Base-by-base conservation (phyloP, 2,888 invertebrate species). In the Panopea generosa region DNA sequence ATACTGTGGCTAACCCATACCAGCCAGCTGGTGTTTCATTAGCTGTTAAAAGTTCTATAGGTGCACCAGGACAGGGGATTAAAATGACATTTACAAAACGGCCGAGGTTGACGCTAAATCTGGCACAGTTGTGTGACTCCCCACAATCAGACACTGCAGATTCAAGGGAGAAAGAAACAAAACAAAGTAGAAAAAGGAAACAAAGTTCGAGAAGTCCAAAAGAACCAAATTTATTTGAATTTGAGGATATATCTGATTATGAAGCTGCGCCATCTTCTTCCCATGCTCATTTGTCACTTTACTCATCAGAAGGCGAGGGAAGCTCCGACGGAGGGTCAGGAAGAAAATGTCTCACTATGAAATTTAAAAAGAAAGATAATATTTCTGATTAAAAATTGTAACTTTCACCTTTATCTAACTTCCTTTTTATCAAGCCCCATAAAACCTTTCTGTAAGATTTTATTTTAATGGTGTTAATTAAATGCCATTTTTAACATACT, bases 31-130 rank as follows among this genome's bases (percentile, higher is more conserved):
- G 69, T 40, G 57, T 60, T n/a, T 62, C 65, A 16, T 26, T 76
- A 9, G 71, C 76, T n/a, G 69, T 79, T 14, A 74, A 77, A 56
- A 77, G 72, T 55, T 65, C 62, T 22, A 59, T 77, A 9, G 67
- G 72, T 47, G 83, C 91, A 65, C 90, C 92, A 9, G 85, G 86
- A 6, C 84, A 87, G 40, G 93, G 93, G 14, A 91, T 93, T 56
- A 93, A 92, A 77, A 78, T 93, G 56, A 92, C 90, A 24, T 92
- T 93, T 45, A 87, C 83, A 45, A 85, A 85, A 74, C 68, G 83
- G 29, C 85, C 83, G 16, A 71, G 72, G 62, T 45, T 80, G 57
- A 71, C 73, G 9, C 40, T 65, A 49, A 57, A 72, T 65, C 50
- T 66, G 47, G 55, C 74, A 67, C 63, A 69, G 22, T 69, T 69